Conservation (phyloP, 92 coral and sea anemone species). For the Galaxea fascicularis region DNA sequence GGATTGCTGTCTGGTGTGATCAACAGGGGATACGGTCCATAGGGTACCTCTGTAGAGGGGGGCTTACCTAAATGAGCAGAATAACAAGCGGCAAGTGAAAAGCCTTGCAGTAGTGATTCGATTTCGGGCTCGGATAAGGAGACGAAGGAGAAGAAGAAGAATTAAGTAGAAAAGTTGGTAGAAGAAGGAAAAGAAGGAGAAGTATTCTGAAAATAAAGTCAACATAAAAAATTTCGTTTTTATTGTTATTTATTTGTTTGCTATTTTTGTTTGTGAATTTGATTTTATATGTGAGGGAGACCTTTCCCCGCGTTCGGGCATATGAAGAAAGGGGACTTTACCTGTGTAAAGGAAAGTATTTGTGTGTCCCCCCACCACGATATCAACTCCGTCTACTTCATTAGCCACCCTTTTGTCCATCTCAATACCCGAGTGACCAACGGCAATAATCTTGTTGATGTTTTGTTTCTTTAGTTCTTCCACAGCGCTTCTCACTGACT, state of each 20-base stretch:
- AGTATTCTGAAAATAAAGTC: no score
- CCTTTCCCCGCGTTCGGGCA: neutral
- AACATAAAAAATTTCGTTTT: no score
- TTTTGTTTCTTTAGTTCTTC: slow-evolving; percentile 70
- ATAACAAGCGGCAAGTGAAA: neutral
- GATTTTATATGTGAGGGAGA: no score
- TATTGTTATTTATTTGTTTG: no score
- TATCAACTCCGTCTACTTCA: slow-evolving; percentile 83
- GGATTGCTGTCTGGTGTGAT: slow-evolving; percentile 71
- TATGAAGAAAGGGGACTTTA: neutral
- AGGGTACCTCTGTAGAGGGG: slow-evolving; percentile 70
- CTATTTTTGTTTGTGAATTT: no score
- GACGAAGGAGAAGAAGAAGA: neutral
- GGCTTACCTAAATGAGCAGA: slow-evolving; percentile 62
- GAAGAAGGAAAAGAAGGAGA: no score
- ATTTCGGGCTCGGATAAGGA: neutral
- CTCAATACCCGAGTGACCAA: slow-evolving; percentile 91
- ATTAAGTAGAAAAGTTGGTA: no score
- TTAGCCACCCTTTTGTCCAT: slow-evolving; percentile 80
- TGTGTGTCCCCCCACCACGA: slow-evolving; percentile 93
- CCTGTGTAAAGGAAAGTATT: slow-evolving; percentile 93
- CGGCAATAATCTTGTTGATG: slow-evolving; percentile 88
- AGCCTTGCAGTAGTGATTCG: neutral
- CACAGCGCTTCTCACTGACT: slow-evolving; percentile 81
- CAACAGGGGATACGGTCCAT: slow-evolving; percentile 87